phyloP scores from a whole-genome alignment of 1,140 invertebrate species.

The Varroa destructor region DNA sequence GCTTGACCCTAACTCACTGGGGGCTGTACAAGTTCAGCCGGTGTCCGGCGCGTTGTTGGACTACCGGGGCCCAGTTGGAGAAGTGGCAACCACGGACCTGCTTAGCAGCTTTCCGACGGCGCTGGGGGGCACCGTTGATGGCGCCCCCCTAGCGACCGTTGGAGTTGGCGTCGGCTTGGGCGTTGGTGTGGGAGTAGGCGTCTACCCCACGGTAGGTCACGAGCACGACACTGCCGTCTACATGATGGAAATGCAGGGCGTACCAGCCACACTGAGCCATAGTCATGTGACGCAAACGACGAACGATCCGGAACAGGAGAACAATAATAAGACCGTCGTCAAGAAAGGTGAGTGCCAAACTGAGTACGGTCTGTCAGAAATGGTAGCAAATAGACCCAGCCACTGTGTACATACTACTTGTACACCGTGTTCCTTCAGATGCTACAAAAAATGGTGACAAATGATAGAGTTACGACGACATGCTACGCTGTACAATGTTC shows the following conservation, averaged over 20 bases:
- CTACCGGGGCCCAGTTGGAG: constrained; percentile 9
- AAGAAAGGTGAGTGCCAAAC: constrained; percentile 20
- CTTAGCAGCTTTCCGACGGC: constrained; percentile 2
- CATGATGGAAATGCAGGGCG: constrained; percentile 26
- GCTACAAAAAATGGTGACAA: background rate
- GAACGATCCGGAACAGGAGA: constrained; percentile 26
- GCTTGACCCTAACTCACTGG: constrained; percentile 8
- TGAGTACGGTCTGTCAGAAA: background rate
- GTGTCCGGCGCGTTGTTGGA: constrained; percentile 3
- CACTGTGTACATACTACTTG: background rate
- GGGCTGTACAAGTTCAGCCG: constrained; percentile 6
- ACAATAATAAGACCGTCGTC: constrained; percentile 19
- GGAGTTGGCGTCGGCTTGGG: constrained; percentile 1
- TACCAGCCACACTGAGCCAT: background rate
- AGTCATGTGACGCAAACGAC: background rate
- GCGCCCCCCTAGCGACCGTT: constrained; percentile 12
- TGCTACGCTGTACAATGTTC: no score
- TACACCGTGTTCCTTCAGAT: background rate
- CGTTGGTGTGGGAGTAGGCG: constrained; percentile 1
- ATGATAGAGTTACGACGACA: background rate
- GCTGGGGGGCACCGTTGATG: constrained; percentile 3
- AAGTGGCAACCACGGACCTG: constrained; percentile 23
- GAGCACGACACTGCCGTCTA: constrained; percentile 25
- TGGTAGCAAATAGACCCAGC: background rate
- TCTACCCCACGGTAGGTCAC: background rate